phyloP scores from a whole-genome alignment of 2,797 vertebrate species.

The Karalla daura region DNA sequence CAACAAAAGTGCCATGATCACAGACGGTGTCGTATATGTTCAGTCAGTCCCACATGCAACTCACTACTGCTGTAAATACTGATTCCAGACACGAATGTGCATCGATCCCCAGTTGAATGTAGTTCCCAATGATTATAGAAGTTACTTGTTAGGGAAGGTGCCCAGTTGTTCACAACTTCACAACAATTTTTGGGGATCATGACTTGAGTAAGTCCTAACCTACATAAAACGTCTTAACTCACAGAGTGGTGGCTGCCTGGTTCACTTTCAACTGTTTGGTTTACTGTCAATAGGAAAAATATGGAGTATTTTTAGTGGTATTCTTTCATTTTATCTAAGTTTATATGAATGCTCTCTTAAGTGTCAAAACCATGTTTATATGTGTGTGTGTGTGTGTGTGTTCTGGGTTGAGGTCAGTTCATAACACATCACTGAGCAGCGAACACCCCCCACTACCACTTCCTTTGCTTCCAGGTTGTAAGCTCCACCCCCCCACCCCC shows the following conservation, averaged over 20 bases:
- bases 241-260: no score
- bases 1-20: constrained; percentile 18
- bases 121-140: neutral
- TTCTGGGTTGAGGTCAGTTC: constrained; percentile 39
- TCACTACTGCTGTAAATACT: neutral
- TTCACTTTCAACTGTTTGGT: no score
- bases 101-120: constrained; percentile 16
- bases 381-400: constrained; percentile 10
- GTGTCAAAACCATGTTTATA: constrained; percentile 21
- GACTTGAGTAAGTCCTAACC: neutral
- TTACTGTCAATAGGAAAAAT: neutral
- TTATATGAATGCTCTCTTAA: neutral
- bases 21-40: constrained; percentile 13
- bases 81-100: neutral
- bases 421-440: constrained; percentile 70
- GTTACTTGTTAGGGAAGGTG: neutral
- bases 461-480: constrained; percentile 64
- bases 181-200: neutral
- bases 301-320: neutral
- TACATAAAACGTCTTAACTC: no score
- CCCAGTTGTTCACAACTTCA: neutral
- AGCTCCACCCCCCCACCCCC: constrained; percentile 66
- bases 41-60: neutral
- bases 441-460: constrained; percentile 66
- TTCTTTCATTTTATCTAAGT: neutral